Conservation (phyloP, 2,113 vertebrate species). For the Balaeniceps rex region DNA sequence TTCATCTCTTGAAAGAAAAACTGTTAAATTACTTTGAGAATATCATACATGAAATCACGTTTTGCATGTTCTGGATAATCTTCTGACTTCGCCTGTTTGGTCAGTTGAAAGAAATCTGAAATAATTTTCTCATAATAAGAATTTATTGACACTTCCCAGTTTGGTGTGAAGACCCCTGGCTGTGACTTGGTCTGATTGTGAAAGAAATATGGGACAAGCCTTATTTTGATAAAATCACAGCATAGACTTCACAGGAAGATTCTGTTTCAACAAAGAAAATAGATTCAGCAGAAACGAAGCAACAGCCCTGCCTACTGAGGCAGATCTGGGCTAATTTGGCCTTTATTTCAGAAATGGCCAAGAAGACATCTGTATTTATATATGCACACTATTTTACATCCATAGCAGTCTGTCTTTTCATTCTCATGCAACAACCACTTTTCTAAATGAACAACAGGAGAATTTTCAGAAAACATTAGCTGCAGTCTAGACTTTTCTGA, state of each 20-base stretch:
- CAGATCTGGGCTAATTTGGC: neutral
- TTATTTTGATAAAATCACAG: neutral
- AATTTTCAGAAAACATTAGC: slow-evolving; percentile 12
- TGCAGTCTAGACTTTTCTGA: neutral
- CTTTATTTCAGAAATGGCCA: slow-evolving; percentile 31
- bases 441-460: slow-evolving; percentile 3
- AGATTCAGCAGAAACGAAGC: neutral
- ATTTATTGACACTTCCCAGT: neutral
- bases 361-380: slow-evolving; percentile 34
- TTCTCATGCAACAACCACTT: neutral
- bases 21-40: neutral
- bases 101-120: neutral
- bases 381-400: neutral
- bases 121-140: neutral
- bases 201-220: neutral
- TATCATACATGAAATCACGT: neutral
- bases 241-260: neutral
- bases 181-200: neutral
- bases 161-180: neutral
- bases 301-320: neutral
- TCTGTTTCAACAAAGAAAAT: neutral
- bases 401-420: neutral
- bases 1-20: neutral
- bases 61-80: neutral
- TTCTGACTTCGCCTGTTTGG: neutral